Evolutionary conservation across 2,888 invertebrate species (phyloP), one percentile per base, ranked within the genome.

Genomic region (Drosophila trichaetosa): DNA sequence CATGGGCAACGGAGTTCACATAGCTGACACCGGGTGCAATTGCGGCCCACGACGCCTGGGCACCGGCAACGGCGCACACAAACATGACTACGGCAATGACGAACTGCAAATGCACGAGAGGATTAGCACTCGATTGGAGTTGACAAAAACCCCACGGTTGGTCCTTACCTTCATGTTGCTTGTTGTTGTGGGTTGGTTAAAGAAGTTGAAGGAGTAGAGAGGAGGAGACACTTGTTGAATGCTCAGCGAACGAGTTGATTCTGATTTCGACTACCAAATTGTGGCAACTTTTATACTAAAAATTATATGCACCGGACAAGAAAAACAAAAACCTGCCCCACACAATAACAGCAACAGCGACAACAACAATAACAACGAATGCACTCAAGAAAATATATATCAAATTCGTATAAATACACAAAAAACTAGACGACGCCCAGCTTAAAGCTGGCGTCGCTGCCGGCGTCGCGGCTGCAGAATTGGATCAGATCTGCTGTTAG

Each of bases 231-330:
- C 84, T 90, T 89, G 91, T 90, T 90, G 91, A 90, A 86, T 92
- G 91, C 89, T 92, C 92, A 87, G 84, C 90, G 91, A 91, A 91
- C 89, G 90, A 91, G 85, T 91, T 88, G 88, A 91, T 92, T 92
- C 92, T 92, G 92, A 92, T 90, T 91, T 91, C 83, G 80, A 90
- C 87, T 79, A 87, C 85, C 76, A 91, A 92, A 83, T 89, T 89
- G 83, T 84, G 77, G 79, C 91, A 92, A 91, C 92, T 92, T 92
- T 88, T 92, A 92, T 92, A 92, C 91, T 81, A 87, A 90, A 91
- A 82, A 79, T 72, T 68, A 31, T n/a, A 38, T 56, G 38, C 56
- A 27, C 38, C 56, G 38, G 27, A 56, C 56, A 73, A 70, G 62
- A 72, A 80, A 85, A 82, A 82, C 88, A 65, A 73, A 80, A 85